These are phyloP conservation scores for Luperina testacea DNA, from an alignment of 2,888 invertebrate genomes.

Conservation along the genomic window DNA sequence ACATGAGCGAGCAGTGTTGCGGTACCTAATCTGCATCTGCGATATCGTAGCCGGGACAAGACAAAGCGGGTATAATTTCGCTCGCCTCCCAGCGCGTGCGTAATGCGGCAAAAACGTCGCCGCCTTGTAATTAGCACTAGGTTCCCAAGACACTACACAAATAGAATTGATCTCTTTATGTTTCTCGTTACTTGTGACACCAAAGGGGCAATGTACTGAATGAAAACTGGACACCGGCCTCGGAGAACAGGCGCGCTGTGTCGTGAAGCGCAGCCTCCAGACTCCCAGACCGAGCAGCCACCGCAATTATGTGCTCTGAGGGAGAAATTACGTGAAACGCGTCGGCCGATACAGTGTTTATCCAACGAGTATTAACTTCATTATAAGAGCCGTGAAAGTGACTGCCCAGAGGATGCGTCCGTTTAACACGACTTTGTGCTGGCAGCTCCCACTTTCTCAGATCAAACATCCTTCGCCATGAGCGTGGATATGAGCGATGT, in stretches of 20 bases:
- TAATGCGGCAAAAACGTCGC: conserved; percentile 80
- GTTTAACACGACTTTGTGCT: conserved; percentile 72
- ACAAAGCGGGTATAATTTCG: conserved; percentile 64
- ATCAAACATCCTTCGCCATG: conserved; percentile 70
- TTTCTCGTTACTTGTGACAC: conserved; percentile 71
- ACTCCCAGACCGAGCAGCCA: conserved; percentile 27
- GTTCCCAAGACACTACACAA: conserved; percentile 75
- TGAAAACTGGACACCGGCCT: conserved; percentile 57
- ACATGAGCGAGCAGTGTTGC: conserved; percentile 24
- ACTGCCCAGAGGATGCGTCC: conserved; percentile 71
- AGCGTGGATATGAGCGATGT: conserved; percentile 71
- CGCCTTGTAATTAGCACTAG: conserved; percentile 80
- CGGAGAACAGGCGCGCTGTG: conserved; percentile 39
- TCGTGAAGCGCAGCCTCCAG: conserved; percentile 28
- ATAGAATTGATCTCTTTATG: conserved; percentile 78
- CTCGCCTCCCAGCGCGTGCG: conserved; percentile 64
- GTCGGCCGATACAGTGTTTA: conserved; percentile 50
- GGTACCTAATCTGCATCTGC: conserved; percentile 44
- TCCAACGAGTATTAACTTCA: conserved; percentile 59
- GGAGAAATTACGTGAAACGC: conserved; percentile 57
- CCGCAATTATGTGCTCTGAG: conserved; percentile 50
- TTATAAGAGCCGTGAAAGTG: conserved; percentile 57
- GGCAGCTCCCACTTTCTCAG: conserved; percentile 67
- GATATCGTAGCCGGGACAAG: conserved; percentile 47
- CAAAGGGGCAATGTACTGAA: conserved; percentile 73